Evolutionary conservation across 2,888 invertebrate genomes (phyloP).

Genomic region (Phytoseiulus persimilis): DNA sequence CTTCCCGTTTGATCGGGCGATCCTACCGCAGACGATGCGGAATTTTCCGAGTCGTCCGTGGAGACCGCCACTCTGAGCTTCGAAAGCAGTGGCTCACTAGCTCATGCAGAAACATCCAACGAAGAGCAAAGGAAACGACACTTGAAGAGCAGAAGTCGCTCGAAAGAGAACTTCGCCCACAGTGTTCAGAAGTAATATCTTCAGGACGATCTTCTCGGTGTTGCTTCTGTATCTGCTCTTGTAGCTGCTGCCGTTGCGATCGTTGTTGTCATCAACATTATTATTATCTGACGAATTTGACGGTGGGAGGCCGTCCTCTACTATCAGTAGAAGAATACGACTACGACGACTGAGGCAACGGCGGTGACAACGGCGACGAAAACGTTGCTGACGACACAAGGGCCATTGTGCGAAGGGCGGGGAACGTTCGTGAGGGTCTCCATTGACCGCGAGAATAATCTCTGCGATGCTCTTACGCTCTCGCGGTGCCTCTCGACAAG

Average conservation of each 20-base stretch:
- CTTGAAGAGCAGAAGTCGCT: not conserved
- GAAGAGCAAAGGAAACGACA: not conserved
- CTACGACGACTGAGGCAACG: not conserved
- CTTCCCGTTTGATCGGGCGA: not conserved
- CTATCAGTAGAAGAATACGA: not conserved
- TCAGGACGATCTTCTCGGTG: not conserved
- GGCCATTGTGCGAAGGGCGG: not conserved
- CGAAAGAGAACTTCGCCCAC: not conserved
- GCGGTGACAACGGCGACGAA: not conserved
- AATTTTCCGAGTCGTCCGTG: not conserved
- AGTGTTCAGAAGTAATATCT: not conserved
- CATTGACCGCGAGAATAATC: not conserved
- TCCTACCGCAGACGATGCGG: not conserved
- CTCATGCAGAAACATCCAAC: not conserved
- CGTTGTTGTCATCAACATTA: not conserved
- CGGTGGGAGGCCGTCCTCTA: not conserved
- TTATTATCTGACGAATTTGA: not conserved
- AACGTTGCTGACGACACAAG: not conserved
- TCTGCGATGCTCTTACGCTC: not conserved
- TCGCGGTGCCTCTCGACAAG: not conserved
- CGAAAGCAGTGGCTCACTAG: not conserved
- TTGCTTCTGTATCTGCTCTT: not conserved
- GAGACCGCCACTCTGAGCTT: not conserved
- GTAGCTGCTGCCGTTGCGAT: not conserved
- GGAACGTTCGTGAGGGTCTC: not conserved